These are phyloP conservation scores for Hippocampus guttulatus DNA, from an alignment of 2,113 vertebrate species.

Conservation along the genomic window DNA sequence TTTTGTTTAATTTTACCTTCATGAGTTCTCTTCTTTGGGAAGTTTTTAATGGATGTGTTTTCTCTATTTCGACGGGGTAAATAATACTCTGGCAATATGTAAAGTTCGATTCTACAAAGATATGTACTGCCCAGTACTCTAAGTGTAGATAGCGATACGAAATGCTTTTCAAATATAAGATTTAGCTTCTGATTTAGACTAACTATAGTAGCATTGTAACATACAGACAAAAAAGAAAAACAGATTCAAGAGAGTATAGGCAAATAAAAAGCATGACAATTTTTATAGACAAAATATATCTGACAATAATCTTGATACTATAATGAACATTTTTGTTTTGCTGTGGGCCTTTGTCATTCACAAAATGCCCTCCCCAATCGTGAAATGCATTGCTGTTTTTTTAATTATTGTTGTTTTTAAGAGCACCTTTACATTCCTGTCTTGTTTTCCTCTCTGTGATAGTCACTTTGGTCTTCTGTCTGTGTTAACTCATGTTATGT, in stretches of 20 bases:
- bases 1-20: conserved; percentile 24
- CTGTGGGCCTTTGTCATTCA: conserved; percentile 66
- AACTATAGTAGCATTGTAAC: conserved; percentile 70
- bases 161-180: conserved; percentile 59
- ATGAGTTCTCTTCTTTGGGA: conserved; percentile 42
- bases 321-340: conserved; percentile 42
- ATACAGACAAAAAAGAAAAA: conserved; percentile 70
- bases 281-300: conserved; percentile 70
- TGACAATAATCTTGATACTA: conserved; percentile 48
- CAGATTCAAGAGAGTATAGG: conserved; percentile 73
- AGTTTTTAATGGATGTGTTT: conserved; percentile 25
- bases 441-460: conserved; percentile 64
- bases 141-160: conserved; percentile 58
- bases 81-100: conserved; percentile 31
- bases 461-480: conserved; percentile 71
- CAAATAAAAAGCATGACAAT: conserved; percentile 69
- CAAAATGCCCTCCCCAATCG: conserved; percentile 35
- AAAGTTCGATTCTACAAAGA: conserved; percentile 42
- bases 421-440: conserved; percentile 58
- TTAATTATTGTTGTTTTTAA: conserved; percentile 32
- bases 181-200: conserved; percentile 44
- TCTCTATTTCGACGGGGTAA: conserved; percentile 11
- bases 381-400: conserved; percentile 51
- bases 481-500: conserved; percentile 76
- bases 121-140: conserved; percentile 54